Conservation (phyloP, 2,888 invertebrate species). For the Hydriomena furcata region DNA sequence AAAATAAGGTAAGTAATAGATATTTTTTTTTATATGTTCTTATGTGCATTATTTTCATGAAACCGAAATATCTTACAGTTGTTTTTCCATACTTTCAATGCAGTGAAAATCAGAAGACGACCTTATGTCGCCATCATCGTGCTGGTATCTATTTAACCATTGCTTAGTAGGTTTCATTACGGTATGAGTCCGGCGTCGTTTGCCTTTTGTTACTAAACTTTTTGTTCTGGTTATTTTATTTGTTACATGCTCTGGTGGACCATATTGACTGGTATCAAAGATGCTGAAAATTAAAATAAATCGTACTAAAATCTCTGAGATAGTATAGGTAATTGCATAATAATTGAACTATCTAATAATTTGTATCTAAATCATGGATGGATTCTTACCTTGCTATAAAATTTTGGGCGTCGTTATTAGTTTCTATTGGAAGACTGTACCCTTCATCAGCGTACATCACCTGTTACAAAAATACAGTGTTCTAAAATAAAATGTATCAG, state of each 20-base stretch:
- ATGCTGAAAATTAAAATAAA: slow-evolving; percentile 5
- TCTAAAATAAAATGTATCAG: not conserved
- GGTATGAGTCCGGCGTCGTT: not conserved
- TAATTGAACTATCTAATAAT: too few species aligned
- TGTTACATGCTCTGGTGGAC: not conserved
- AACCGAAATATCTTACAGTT: slow-evolving; percentile 50
- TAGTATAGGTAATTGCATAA: too few species aligned
- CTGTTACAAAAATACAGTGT: slow-evolving; percentile 1
- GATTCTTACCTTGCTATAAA: slow-evolving; percentile 19
- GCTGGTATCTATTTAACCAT: slow-evolving; percentile 52
- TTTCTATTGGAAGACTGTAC: slow-evolving; percentile 1
- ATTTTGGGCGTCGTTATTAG: not conserved
- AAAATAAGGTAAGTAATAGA: not conserved
- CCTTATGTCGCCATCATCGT: not conserved
- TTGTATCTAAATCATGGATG: too few species aligned
- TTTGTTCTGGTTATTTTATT: slow-evolving; percentile 5
- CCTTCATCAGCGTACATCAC: slow-evolving; percentile 14
- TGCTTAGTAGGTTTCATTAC: slow-evolving; percentile 55
- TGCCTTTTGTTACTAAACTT: slow-evolving; percentile 1
- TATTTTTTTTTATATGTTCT: too few species aligned
- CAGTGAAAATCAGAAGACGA: slow-evolving; percentile 3
- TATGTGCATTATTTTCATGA: too few species aligned
- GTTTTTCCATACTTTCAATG: slow-evolving; percentile 53
- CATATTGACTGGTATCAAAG: not conserved
- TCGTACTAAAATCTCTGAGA: too few species aligned